Conservation (phyloP, 2,113 vertebrate genomes). For the Melanerpes formicivorus region DNA sequence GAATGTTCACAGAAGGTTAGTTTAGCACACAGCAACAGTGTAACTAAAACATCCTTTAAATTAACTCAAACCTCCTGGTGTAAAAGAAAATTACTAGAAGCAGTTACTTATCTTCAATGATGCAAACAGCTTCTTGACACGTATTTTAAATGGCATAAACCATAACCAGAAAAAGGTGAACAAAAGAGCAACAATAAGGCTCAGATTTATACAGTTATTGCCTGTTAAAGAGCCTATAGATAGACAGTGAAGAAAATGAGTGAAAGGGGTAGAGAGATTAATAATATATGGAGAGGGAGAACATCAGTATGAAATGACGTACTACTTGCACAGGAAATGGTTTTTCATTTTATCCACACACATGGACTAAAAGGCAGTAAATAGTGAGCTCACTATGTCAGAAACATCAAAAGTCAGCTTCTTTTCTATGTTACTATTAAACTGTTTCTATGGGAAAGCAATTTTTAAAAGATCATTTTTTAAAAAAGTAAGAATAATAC, state of each 20-base stretch:
- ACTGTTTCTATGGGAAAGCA: not conserved
- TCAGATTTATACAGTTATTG: not conserved
- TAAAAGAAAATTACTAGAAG: not conserved
- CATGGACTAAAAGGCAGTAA: not conserved
- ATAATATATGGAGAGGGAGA: not conserved
- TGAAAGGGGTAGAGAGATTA: not conserved
- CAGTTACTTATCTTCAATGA: not conserved
- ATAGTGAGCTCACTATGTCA: not conserved
- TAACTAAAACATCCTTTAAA: not conserved
- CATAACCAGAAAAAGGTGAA: not conserved
- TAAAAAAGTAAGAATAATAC: not conserved
- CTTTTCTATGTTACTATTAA: not conserved
- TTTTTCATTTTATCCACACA: not conserved
- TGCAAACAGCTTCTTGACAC: not conserved
- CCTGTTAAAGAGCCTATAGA: not conserved
- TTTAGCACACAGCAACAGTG: not conserved
- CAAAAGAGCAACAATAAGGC: not conserved
- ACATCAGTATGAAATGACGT: not conserved
- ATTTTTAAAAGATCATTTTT: not conserved
- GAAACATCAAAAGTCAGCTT: not conserved
- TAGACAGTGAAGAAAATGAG: not conserved
- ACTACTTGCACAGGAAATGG: not conserved
- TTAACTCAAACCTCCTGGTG: not conserved
- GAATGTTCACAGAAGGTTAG: not conserved
- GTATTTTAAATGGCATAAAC: not conserved